Evolutionary conservation across 2,113 vertebrate species (phyloP).

Genomic region (Bufo bufo): DNA sequence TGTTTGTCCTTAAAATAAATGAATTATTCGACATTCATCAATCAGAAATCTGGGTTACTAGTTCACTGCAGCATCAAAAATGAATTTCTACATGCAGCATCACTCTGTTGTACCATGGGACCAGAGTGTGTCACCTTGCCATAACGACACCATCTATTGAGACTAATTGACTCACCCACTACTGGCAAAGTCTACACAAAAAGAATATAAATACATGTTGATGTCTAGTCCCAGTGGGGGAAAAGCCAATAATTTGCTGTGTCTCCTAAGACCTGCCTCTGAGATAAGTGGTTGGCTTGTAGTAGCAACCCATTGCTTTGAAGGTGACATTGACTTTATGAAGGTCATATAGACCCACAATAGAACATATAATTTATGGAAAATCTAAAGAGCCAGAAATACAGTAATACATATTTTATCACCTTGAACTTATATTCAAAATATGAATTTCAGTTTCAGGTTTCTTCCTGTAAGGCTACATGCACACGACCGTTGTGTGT

Average conservation of each 20-base stretch:
- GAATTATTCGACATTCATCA: constrained; percentile 2
- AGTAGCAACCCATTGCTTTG: background rate
- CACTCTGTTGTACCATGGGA: background rate
- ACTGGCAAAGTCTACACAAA: constrained; percentile 18
- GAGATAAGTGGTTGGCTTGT: background rate
- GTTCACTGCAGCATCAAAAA: background rate
- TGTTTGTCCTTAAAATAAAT: constrained; percentile 41
- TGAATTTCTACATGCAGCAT: background rate
- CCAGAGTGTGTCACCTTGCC: constrained; percentile 18
- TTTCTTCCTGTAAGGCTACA: no score
- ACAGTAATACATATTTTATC: no score
- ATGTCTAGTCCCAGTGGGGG: background rate
- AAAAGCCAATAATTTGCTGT: constrained; percentile 28
- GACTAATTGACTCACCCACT: constrained; percentile 14
- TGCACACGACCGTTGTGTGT: no score
- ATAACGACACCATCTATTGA: constrained; percentile 18
- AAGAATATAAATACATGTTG: background rate
- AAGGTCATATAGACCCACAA: constrained; percentile 23
- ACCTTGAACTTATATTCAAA: no score
- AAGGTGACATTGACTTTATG: constrained; percentile 50
- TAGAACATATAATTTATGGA: background rate
- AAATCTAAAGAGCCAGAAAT: background rate
- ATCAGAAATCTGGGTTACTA: constrained; percentile 24
- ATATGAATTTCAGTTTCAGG: no score
- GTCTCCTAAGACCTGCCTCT: constrained; percentile 7